phyloP scores from a whole-genome alignment of 2,113 vertebrate species.

The Actenoides lindsayi region DNA sequence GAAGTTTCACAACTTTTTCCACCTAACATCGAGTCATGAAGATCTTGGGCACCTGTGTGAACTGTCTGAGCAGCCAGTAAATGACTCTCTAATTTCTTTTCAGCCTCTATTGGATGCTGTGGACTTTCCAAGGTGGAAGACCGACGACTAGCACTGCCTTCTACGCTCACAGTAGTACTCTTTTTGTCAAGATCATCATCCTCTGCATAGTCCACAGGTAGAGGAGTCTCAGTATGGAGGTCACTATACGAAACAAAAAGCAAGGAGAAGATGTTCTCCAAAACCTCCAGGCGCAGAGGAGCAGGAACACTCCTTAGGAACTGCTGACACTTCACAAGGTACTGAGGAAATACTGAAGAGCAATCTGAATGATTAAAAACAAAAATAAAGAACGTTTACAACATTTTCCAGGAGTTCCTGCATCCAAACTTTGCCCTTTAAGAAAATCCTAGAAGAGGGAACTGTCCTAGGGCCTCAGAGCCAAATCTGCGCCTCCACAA shows the following conservation, averaged over 20 bases:
- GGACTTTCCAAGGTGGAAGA: conserved; percentile 66
- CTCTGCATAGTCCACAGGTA: conserved; percentile 72
- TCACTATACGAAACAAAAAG: conserved; percentile 90
- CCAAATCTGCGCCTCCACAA: background rate
- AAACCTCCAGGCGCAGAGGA: conserved; percentile 89
- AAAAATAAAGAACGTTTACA: background rate
- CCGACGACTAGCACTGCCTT: background rate
- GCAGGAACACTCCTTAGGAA: conserved; percentile 85
- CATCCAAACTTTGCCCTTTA: background rate
- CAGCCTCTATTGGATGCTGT: conserved; percentile 9
- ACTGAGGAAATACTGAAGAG: conserved; percentile 81
- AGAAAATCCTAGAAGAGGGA: background rate
- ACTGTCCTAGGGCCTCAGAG: background rate
- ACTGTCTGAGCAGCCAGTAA: background rate
- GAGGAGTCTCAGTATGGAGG: conserved; percentile 70
- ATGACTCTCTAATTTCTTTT: conserved; percentile 31
- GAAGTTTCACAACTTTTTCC: conserved; percentile 8
- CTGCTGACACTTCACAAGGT: conserved; percentile 87
- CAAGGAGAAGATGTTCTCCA: conserved; percentile 98
- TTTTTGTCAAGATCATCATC: conserved; percentile 70
- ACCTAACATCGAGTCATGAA: background rate
- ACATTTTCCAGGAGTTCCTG: background rate
- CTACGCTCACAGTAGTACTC: background rate
- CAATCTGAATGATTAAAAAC: conserved; percentile 71
- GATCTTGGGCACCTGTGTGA: background rate